phyloP scores from a whole-genome alignment of 2,888 invertebrate species.

The Endotricha flammealis region DNA sequence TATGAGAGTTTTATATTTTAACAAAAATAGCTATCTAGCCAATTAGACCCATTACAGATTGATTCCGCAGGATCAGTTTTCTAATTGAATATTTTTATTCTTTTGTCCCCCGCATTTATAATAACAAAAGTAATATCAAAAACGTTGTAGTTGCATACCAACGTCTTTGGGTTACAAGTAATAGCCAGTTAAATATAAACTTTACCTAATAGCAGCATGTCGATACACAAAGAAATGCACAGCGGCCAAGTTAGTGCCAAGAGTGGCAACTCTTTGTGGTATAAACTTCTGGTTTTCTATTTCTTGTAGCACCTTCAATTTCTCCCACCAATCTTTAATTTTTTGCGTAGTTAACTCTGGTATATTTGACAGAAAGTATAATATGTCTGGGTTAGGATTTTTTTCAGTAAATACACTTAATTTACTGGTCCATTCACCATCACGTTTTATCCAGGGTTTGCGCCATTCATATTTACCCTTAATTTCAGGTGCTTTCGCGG shows the following conservation, averaged over 20 bases:
- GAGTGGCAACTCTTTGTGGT: slow-evolving; percentile 74
- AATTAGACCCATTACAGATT: too few species aligned
- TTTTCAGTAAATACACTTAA: slow-evolving; percentile 74
- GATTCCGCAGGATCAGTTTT: too few species aligned
- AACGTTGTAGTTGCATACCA: too few species aligned
- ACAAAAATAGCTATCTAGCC: too few species aligned
- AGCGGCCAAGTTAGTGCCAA: slow-evolving; percentile 90
- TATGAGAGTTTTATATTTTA: too few species aligned
- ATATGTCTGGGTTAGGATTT: slow-evolving; percentile 55
- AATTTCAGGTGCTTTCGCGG: slow-evolving; percentile 40
- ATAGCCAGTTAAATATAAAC: slow-evolving; percentile 1
- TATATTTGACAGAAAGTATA: slow-evolving; percentile 64
- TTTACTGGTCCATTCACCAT: slow-evolving; percentile 78
- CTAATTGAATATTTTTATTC: too few species aligned
- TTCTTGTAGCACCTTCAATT: slow-evolving; percentile 65
- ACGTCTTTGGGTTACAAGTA: neutral
- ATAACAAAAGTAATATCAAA: too few species aligned
- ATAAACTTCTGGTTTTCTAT: slow-evolving; percentile 80
- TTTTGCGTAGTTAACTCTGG: slow-evolving; percentile 70
- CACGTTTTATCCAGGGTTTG: slow-evolving; percentile 77
- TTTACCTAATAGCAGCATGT: slow-evolving; percentile 84
- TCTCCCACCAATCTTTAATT: slow-evolving; percentile 77
- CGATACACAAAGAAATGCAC: slow-evolving; percentile 90
- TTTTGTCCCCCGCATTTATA: too few species aligned
- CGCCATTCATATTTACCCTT: slow-evolving; percentile 79